Evolutionary conservation across 2,113 vertebrate genomes (phyloP), one percentile per base, ranked within the genome.

Genomic region (Prunella fulvescens): DNA sequence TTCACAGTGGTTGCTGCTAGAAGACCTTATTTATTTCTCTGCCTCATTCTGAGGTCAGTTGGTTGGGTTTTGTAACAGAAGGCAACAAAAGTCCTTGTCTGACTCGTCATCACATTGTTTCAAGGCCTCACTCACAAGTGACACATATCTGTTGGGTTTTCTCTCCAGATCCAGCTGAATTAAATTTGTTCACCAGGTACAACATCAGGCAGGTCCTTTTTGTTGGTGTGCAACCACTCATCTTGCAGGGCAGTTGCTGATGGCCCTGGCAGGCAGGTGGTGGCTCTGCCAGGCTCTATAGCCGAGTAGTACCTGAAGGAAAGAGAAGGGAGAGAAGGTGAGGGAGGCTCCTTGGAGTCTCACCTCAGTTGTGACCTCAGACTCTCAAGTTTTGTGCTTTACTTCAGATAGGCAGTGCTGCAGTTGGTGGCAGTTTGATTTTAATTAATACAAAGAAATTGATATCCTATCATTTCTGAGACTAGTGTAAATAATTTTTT

Each of bases 151-250:
- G 8, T n/a, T 50, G 66, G 19, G 6, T 60, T 83, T 90, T 62
- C 26, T 51, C 28, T 88, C 33, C 33, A 23, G 50, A 61, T 90
- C 15, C 16, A 60, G 2, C 6, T 48, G 31, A 82, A 58, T 37
- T 65, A 35, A 76, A 37, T 54, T 48, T 24, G 24, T 40, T 92
- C 20, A 8, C 20, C 39, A 25, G 17, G 8, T 72, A 9, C 31
- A 48, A 7, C 0, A 0, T 35, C 16, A 31, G 17, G 10, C 25
- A 51, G 19, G 15, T 69, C 10, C 5, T 45, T 67, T 87, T 33
- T 12, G 18, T 51, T 69, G 2, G 0, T 13, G 12, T 88, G 9
- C 23, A 69, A 1, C 42, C 33, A 19, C 11, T 22, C 1, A 0
- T 42, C 62, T 58, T 66, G 19, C 3, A 2, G 58, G 37, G 62